Percentiles rank a stretch among this genome's conserved stretches.
Conservation (phyloP, 2,113 vertebrate species). For the Phoxinus phoxinus region DNA sequence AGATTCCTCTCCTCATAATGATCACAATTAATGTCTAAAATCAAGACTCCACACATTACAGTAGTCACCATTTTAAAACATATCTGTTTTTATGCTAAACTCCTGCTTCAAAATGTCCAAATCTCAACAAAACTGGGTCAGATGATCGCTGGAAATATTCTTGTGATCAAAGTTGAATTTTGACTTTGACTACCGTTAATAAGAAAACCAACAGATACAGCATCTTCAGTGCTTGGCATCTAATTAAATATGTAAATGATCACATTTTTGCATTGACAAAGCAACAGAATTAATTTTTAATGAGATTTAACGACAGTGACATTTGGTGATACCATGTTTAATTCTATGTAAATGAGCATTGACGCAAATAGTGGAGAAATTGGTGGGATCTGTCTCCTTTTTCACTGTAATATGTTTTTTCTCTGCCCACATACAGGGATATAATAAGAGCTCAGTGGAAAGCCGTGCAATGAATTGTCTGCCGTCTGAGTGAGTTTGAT, state of each 20-base stretch:
- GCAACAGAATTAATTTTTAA: neutral
- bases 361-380: neutral
- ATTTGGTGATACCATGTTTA: neutral
- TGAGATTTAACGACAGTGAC: neutral
- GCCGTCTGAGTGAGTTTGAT: constrained; percentile 17
- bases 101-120: too few species aligned
- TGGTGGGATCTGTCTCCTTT: neutral
- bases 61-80: too few species aligned
- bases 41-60: too few species aligned
- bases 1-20: too few species aligned
- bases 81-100: too few species aligned
- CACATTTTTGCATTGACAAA: neutral
- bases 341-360: neutral
- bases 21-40: too few species aligned
- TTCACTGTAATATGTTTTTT: neutral
- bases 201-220: too few species aligned
- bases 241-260: neutral
- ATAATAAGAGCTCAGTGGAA: neutral
- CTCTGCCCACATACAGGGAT: neutral
- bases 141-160: too few species aligned
- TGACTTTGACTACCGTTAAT: too few species aligned
- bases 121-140: too few species aligned
- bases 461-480: neutral
- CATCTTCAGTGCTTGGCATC: too few species aligned
- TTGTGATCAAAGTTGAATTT: too few species aligned